Conservation (phyloP, 2,888 invertebrate genomes). For the Plebejus melissa region DNA sequence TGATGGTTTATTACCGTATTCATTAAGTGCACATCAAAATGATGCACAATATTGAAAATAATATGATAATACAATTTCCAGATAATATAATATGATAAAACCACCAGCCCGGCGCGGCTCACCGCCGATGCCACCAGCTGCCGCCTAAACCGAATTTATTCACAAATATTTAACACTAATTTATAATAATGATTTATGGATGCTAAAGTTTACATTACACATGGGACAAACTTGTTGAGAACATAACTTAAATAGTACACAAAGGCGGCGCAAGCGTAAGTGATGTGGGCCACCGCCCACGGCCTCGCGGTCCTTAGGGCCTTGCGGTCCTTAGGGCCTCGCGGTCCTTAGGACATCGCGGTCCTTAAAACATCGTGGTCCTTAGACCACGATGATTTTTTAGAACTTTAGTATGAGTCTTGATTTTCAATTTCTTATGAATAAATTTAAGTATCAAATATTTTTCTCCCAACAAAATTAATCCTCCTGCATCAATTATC, state of each 20-base stretch:
- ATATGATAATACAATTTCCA: neutral
- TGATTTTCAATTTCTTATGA: too few relatives aligned
- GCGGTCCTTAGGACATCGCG: too few relatives aligned
- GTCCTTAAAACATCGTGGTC: too few relatives aligned
- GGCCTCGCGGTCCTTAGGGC: too few relatives aligned
- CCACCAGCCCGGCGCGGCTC: neutral
- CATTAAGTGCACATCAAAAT: neutral
- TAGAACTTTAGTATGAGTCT: too few relatives aligned
- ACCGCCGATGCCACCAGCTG: neutral
- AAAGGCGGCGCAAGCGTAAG: too few relatives aligned
- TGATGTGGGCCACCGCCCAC: too few relatives aligned
- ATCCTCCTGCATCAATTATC: too few relatives aligned
- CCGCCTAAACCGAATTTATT: slow-evolving; percentile 15
- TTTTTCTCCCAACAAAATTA: too few relatives aligned
- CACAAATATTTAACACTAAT: slow-evolving; percentile 7
- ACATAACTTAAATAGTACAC: neutral
- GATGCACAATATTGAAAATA: neutral
- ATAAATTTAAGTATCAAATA: too few relatives aligned
- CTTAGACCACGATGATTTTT: too few relatives aligned
- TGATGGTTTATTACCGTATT: neutral
- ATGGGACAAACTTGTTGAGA: neutral
- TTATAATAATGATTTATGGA: slow-evolving; percentile 7
- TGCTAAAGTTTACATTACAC: neutral
- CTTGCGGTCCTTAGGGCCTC: too few relatives aligned
- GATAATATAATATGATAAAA: slow-evolving; percentile 11